phyloP scores from a whole-genome alignment of 2,888 invertebrate species.

The Clostera curtula region DNA sequence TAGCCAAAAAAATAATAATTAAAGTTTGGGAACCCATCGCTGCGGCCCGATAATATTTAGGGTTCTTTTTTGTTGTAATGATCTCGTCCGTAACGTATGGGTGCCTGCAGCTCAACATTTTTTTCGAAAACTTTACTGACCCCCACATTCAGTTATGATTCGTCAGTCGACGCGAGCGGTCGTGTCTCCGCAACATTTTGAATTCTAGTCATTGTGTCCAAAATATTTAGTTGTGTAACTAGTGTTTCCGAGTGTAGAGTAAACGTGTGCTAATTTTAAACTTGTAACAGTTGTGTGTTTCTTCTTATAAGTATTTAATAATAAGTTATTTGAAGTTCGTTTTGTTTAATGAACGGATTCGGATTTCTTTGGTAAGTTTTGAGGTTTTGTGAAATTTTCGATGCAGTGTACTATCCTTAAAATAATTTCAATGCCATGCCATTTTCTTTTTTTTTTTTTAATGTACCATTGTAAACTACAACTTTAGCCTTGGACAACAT shows the following conservation, averaged over 20 bases:
- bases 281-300: conserved; percentile 34
- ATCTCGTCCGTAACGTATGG: conserved; percentile 70
- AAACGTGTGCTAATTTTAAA: conserved; percentile 32
- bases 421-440: no score
- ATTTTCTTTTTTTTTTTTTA: no score
- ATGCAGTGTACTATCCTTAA: no score
- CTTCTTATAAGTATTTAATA: conserved; percentile 19
- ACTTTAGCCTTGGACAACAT: no score
- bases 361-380: conserved; percentile 70
- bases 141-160: conserved; percentile 64
- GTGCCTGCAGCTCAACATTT: conserved; percentile 56
- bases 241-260: conserved; percentile 34
- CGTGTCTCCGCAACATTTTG: conserved; percentile 49
- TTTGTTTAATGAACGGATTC: conserved; percentile 68
- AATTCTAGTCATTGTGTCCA: conserved; percentile 71
- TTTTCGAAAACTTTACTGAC: conserved; percentile 67
- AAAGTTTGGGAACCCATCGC: conserved; percentile 54
- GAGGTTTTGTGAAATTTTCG: no score
- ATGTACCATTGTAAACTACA: no score
- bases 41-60: conserved; percentile 60
- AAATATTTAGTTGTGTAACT: conserved; percentile 39
- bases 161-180: conserved; percentile 64
- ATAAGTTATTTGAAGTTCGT: conserved; percentile 24
- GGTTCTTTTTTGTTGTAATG: conserved; percentile 71
- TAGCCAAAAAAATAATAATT: no score